These are phyloP conservation scores for Dromiciops gliroides DNA, from an alignment of 2,113 vertebrate genomes.

Conservation along the genomic window DNA sequence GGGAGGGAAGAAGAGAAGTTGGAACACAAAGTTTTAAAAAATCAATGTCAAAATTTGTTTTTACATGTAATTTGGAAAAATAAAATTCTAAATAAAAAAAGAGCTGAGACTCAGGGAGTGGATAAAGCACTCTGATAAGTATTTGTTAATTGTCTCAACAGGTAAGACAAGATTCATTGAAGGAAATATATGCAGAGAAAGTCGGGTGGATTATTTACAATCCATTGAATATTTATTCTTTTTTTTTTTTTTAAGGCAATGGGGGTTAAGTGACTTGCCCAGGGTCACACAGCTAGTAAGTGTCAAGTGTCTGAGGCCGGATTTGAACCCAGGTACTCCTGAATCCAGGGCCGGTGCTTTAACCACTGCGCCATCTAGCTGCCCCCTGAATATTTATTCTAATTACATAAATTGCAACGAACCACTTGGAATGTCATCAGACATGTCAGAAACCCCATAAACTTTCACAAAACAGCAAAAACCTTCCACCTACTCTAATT, in stretches of 20 bases:
- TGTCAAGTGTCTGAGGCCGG: no score
- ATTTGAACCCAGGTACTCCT: no score
- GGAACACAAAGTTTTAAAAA: no score
- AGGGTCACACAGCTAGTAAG: no score
- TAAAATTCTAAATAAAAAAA: no score
- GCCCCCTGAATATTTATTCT: conserved; percentile 30
- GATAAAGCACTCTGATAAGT: conserved; percentile 23
- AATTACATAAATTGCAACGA: conserved; percentile 7
- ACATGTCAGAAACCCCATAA: not conserved
- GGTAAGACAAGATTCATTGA: conserved; percentile 26
- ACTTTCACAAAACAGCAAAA: not conserved
- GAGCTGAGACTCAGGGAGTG: conserved; percentile 16
- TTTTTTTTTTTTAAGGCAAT: no score
- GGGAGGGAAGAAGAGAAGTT: no score
- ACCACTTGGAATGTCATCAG: conserved; percentile 39
- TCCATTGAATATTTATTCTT: conserved; percentile 40
- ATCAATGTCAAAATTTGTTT: no score
- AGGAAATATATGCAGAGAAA: not conserved
- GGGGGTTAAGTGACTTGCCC: no score
- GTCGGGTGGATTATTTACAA: not conserved
- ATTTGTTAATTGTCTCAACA: conserved; percentile 26
- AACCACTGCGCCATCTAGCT: no score
- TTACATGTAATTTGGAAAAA: no score
- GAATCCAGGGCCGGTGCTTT: no score
- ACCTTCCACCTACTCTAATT: not conserved